Percentiles rank a stretch among this genome's conserved stretches.
Conservation (phyloP, 2,113 vertebrate genomes). For the Oenanthe oenanthe region DNA sequence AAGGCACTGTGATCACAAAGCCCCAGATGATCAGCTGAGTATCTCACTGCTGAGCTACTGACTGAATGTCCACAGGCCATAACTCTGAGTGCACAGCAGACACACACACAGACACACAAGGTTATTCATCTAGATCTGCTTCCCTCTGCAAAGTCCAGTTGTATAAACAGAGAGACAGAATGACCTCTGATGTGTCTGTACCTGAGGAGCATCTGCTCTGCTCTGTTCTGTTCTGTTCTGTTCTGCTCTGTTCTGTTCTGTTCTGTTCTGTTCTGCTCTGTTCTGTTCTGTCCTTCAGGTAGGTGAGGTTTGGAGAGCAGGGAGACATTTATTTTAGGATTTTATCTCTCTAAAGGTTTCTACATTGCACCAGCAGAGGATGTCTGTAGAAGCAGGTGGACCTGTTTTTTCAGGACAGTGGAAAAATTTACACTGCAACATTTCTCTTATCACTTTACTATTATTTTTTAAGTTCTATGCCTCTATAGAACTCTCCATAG, state of each 20-base stretch:
- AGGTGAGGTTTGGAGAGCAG: too few relatives aligned
- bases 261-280: too few relatives aligned
- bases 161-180: background rate
- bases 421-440: background rate
- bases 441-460: background rate
- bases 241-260: too few relatives aligned
- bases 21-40: background rate
- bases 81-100: background rate
- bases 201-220: background rate
- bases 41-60: background rate
- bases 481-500: background rate
- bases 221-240: too few relatives aligned
- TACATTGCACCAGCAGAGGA: background rate
- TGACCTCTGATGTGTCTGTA: background rate
- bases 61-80: background rate
- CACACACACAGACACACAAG: accelerated
- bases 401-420: background rate
- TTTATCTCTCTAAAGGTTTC: background rate
- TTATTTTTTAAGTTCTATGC: background rate
- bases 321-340: background rate
- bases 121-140: background rate
- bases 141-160: background rate
- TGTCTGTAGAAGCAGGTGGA: background rate
- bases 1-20: background rate
- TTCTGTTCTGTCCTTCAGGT: too few relatives aligned